Evolutionary conservation across 2,113 vertebrate genomes (phyloP).

Genomic region (Hemiscyllium ocellatum): DNA sequence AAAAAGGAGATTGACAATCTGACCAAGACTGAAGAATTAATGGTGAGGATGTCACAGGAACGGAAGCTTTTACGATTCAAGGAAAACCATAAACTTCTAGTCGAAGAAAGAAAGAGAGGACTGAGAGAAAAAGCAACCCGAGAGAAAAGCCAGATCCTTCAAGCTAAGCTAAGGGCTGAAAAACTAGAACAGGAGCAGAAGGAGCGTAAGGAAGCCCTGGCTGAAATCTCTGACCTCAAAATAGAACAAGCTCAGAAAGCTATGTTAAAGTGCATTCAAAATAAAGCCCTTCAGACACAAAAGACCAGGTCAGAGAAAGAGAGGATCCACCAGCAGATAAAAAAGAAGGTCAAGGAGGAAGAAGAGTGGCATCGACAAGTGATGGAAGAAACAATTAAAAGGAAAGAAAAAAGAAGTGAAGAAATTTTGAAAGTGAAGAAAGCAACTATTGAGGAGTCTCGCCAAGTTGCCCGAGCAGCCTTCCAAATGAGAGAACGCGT

Average conservation of each 20-base stretch:
- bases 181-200: slow-evolving; percentile 45
- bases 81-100: slow-evolving; percentile 42
- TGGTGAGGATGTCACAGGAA: slow-evolving; percentile 51
- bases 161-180: slow-evolving; percentile 44
- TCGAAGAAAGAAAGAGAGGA: slow-evolving; percentile 45
- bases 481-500: slow-evolving; percentile 56
- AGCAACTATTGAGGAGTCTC: slow-evolving; percentile 52
- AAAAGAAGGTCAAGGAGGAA: slow-evolving; percentile 53
- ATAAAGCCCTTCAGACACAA: slow-evolving; percentile 41
- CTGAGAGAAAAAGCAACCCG: slow-evolving; percentile 45
- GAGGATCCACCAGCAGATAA: slow-evolving; percentile 50
- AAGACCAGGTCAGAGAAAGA: slow-evolving; percentile 49
- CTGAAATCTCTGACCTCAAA: slow-evolving; percentile 50
- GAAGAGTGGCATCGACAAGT: slow-evolving; percentile 49
- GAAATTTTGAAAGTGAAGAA: slow-evolving; percentile 51
- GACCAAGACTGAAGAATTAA: slow-evolving; percentile 49
- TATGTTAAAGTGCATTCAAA: slow-evolving; percentile 38
- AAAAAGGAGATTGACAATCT: slow-evolving; percentile 57
- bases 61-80: slow-evolving; percentile 46
- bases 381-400: slow-evolving; percentile 48
- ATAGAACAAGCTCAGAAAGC: slow-evolving; percentile 45
- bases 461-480: slow-evolving; percentile 50
- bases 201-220: slow-evolving; percentile 48
- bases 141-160: slow-evolving; percentile 51
- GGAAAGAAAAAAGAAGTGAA: slow-evolving; percentile 55